Percentiles rank a stretch among this genome's conserved stretches.
phyloP scores from a whole-genome alignment of 1,140 invertebrate species.

The Diplogasteroides magnus region DNA sequence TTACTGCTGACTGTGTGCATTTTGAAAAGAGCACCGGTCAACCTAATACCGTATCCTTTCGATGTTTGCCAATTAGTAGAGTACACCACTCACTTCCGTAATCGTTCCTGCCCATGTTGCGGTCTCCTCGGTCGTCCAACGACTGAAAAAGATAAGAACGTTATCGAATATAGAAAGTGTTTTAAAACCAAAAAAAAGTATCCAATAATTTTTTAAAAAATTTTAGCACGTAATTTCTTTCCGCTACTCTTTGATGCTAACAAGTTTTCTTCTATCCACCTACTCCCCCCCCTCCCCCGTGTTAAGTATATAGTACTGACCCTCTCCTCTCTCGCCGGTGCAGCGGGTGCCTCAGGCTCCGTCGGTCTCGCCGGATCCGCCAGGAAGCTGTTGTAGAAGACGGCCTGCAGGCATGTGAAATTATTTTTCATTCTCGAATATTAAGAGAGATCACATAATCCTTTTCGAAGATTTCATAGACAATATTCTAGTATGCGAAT shows the following conservation, averaged over 20 bases:
- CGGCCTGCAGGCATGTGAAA: constrained; percentile 59
- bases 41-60: no score
- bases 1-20: no score
- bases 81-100: no score
- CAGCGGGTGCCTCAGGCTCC: constrained; percentile 67
- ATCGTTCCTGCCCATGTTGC: no score
- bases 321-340: neutral
- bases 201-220: no score
- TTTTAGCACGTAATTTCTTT: no score
- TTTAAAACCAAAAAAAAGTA: no score
- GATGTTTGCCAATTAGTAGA: no score
- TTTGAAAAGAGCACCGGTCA: no score
- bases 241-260: neutral
- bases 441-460: neutral
- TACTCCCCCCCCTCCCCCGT: constrained; percentile 4
- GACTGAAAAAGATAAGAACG: no score
- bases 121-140: no score
- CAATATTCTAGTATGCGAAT: neutral
- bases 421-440: neutral
- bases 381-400: constrained; percentile 97
- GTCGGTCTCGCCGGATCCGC: constrained; percentile 87
- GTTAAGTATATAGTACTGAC: constrained; percentile 1
- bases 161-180: neutral
- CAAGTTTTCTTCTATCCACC: constrained; percentile 8
- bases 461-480: neutral